Evolutionary conservation across 2,888 invertebrate species (phyloP), one percentile per base, ranked within the genome.

Genomic region (Hyalella azteca): DNA sequence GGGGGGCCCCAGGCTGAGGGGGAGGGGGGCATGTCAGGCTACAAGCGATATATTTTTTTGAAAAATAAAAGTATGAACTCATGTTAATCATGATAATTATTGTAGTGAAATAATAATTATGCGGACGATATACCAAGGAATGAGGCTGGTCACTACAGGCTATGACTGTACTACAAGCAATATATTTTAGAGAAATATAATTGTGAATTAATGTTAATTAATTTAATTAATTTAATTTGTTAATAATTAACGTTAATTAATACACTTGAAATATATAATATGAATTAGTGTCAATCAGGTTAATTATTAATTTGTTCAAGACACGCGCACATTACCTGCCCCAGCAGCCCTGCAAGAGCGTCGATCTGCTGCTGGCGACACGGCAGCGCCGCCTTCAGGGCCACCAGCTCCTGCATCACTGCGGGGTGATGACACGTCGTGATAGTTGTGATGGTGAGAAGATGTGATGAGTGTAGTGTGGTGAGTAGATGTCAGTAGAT

Each of bases 331-430:
- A 13, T 78, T 26, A 81, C 81, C 81, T 81, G 32, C 19, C 79
- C 77, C 32, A 81, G 48, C 39, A 81, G 54, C 22, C 73, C 49
- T n/a, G 40, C 76, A 49, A 81, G 36, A 26, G 54, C 22, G 15
- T 78, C 36, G 15, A 81, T 73, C 66, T 81, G 81, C 22, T 49
- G 29, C 26, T 45, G n/a, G 3, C 81, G 45, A 29, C 81, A 81
- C 15, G 29, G 79, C 5, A 81, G 73, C 22, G 54, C 15, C 32
- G 45, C 22, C 50, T 26, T 39, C 11, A 73, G 13, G 19, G 77
- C 50, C 32, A 22, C 19, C 40, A 81, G 45, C 15, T 32, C 45
- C 22, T 59, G 48, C 29, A 73, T 54, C 48, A 75, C 3, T 54
- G 22, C 29, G 54, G 50, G 13, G 26, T 1, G 54, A 22, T n/a